Evolutionary conservation across 2,888 invertebrate species (phyloP), one percentile per base, ranked within the genome.

Genomic region (Gastracanthus pulcherrimus): DNA sequence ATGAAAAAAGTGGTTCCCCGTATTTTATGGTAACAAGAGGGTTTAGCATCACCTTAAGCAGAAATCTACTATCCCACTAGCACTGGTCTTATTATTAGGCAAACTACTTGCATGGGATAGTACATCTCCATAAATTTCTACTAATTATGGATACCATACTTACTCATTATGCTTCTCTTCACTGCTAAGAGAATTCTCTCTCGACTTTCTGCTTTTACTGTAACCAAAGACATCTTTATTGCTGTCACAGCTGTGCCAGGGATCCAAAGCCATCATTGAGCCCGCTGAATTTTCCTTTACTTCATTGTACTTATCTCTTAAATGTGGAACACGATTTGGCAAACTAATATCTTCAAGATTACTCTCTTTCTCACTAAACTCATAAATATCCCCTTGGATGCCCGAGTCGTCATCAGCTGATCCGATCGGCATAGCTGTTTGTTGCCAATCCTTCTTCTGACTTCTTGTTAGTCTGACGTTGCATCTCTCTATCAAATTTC

Each of bases 371-470:
- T 93, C 93, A 83, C 91, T 92, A 86, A 93, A 93, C 84, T 93
- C 93, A 83, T 93, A 94, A 80, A 94, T 92, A 87, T 94, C 94
- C 19, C 91, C 91, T 81, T 91, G 91, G 80, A 91, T 91, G 0
- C 91, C 91, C 0, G 91, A 91, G 84, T 91, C 91, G 29, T 91
- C 91, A 38, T 91, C 91, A 6, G 88, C 90, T n/a, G 87, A 89
- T 0, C 89, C 89, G 41, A 90, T 88, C 0, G 86, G 76, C 4
- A 86, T 82, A 13, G 83, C 79, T 26, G 76, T 51, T 76, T 87
- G 86, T 79, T 86, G 83, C 51, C 83, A 72, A 60, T 87, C 88
- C 66, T 86, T 89, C 62, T 88, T 88, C 51, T 88, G 90, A 80
- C 89, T 91, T 62, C 90, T 88, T 2, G 90, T 90, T 38, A 89